phyloP scores from a whole-genome alignment of 1,140 invertebrate genomes.

The Drosophila sturtevanti region DNA sequence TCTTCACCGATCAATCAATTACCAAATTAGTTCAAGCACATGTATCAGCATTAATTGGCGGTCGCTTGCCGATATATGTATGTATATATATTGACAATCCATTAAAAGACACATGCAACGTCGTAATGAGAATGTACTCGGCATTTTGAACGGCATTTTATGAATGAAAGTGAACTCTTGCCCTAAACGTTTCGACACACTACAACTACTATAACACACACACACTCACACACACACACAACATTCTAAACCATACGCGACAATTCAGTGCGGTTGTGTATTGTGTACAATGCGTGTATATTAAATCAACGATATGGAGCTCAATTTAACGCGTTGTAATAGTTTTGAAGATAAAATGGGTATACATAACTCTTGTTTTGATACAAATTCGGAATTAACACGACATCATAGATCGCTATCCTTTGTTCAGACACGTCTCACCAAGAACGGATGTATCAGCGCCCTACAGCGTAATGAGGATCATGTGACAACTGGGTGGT shows the following conservation, averaged over 20 bases:
- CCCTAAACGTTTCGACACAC: not conserved
- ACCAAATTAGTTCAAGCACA: constrained; percentile 18
- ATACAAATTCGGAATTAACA: constrained; percentile 3
- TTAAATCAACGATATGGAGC: constrained; percentile 41
- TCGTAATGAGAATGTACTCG: constrained; percentile 50
- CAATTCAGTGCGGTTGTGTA: not conserved
- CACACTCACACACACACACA: no score
- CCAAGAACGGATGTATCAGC: constrained; percentile 71
- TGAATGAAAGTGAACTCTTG: constrained; percentile 26
- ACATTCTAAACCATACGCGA: no score
- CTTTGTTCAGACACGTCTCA: constrained; percentile 65
- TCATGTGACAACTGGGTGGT: constrained; percentile 32
- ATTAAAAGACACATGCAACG: constrained; percentile 11
- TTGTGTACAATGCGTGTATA: not conserved
- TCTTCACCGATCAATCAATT: constrained; percentile 39
- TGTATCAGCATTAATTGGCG: constrained; percentile 51
- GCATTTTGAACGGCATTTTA: constrained; percentile 11
- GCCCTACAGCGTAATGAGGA: constrained; percentile 43
- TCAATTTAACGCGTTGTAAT: constrained; percentile 40
- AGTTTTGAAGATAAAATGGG: constrained; percentile 37
- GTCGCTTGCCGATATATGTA: no score
- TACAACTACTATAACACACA: not conserved
- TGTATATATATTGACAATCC: not conserved
- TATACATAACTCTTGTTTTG: constrained; percentile 52
- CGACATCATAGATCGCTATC: constrained; percentile 54